These are phyloP conservation scores for Drosophila vallismaia DNA, from an alignment of 2,888 invertebrate genomes.

Conservation along the genomic window DNA sequence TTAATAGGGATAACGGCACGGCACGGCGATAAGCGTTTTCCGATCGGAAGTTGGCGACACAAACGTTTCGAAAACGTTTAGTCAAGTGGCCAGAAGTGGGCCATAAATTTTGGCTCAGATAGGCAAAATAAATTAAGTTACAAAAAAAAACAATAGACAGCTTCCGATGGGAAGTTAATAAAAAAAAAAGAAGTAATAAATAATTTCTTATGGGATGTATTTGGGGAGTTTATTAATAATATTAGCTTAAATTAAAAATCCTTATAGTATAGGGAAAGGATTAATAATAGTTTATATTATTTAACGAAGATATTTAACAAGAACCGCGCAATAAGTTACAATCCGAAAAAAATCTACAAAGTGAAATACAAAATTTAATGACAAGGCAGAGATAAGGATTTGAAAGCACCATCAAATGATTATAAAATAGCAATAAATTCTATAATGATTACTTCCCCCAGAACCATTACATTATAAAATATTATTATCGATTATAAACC, in stretches of 20 bases:
- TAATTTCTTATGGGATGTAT: too few species aligned
- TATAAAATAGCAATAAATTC: conserved; percentile 2
- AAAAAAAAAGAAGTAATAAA: too few species aligned
- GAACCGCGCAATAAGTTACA: neutral
- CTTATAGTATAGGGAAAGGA: too few species aligned
- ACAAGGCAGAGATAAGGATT: neutral
- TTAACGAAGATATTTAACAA: too few species aligned
- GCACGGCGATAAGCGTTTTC: neutral
- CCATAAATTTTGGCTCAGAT: neutral
- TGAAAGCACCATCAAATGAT: neutral
- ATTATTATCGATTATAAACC: neutral
- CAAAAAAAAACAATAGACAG: too few species aligned
- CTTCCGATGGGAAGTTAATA: too few species aligned
- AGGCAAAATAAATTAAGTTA: too few species aligned
- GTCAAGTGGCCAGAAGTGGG: neutral
- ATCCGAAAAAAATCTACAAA: neutral
- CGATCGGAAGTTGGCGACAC: conserved; percentile 1
- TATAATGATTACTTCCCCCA: neutral
- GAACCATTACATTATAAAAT: neutral
- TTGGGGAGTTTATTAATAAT: too few species aligned
- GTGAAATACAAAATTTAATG: neutral
- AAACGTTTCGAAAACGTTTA: conserved; percentile 1
- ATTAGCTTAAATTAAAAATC: too few species aligned
- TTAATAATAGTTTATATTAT: too few species aligned
- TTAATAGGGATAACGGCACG: neutral